Percentiles rank a stretch among this genome's conserved stretches.
phyloP scores from a whole-genome alignment of 2,888 invertebrate genomes.

The Epinotia bilunana region DNA sequence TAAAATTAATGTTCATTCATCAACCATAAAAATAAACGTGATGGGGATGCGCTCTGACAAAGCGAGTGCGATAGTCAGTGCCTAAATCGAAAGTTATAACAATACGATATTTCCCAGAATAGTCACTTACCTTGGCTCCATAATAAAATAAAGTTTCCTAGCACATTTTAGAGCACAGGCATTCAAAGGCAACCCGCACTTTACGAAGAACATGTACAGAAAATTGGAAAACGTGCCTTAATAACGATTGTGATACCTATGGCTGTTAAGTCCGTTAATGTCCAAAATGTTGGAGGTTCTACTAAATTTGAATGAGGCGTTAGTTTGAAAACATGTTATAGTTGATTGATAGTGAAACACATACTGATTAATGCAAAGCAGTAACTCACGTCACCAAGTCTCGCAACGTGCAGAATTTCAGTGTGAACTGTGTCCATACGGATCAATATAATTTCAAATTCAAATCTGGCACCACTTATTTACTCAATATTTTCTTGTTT shows the following conservation, averaged over 20 bases:
- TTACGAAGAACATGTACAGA: constrained; percentile 9
- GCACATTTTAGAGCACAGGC: constrained; percentile 49
- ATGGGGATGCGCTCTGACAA: constrained; percentile 17
- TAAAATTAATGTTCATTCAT: constrained; percentile 65
- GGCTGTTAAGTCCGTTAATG: background rate
- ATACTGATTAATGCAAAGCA: constrained; percentile 10
- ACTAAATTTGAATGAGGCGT: background rate
- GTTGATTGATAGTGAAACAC: constrained; percentile 1
- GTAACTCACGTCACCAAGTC: constrained; percentile 24
- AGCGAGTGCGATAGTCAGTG: constrained; percentile 5
- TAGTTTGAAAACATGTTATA: background rate
- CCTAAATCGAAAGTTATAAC: constrained; percentile 24
- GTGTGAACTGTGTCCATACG: constrained; percentile 12
- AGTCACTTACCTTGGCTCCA: constrained; percentile 61
- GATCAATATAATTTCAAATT: constrained; percentile 37
- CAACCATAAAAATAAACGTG: constrained; percentile 51
- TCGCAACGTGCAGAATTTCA: constrained; percentile 11
- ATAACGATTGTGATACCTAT: constrained; percentile 12
- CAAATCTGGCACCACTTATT: constrained; percentile 23
- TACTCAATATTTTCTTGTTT: constrained; percentile 17
- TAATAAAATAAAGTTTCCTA: constrained; percentile 66
- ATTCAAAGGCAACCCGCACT: constrained; percentile 17
- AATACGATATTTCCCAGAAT: background rate
- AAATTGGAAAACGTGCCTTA: constrained; percentile 4
- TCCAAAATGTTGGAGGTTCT: background rate